Conservation (phyloP, 2,797 vertebrate species). For the Epinephelus awoara region DNA sequence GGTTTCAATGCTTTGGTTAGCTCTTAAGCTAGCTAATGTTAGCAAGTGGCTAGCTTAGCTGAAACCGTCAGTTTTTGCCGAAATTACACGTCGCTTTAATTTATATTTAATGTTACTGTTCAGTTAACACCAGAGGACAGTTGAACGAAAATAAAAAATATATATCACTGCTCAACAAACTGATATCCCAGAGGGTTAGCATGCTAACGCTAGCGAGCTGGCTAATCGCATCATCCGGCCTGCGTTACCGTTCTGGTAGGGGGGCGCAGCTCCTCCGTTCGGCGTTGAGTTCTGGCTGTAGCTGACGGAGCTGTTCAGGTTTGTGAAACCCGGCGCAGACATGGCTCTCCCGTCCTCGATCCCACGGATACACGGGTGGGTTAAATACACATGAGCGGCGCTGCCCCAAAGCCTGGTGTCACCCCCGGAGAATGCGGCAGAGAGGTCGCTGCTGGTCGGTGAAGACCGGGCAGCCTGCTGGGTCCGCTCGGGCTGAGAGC, state of each 20-base stretch:
- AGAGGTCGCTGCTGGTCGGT: constrained; percentile 45
- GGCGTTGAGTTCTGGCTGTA: constrained; percentile 76
- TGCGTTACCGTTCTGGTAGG: constrained; percentile 81
- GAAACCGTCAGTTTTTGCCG: neutral
- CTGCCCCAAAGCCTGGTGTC: constrained; percentile 42
- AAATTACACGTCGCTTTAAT: neutral
- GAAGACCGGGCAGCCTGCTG: constrained; percentile 58
- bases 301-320: constrained; percentile 75
- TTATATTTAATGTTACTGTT: neutral
- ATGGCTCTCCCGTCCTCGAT: constrained; percentile 73
- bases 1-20: constrained; percentile 14
- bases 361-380: constrained; percentile 45
- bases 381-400: constrained; percentile 53
- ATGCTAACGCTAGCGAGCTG: constrained; percentile 49
- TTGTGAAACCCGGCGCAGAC: constrained; percentile 83
- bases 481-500: constrained; percentile 52
- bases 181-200: constrained; percentile 17
- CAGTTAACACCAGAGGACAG: accelerated
- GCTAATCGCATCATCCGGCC: constrained; percentile 58
- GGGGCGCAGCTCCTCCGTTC: constrained; percentile 79
- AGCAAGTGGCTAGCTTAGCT: constrained; percentile 30
- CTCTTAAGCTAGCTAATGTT: constrained; percentile 38
- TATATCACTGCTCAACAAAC: neutral
- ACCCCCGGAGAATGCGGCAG: neutral
- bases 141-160: neutral